A percentile compares a stretch with the other conserved stretches of the same genome.
phyloP scores from a whole-genome alignment of 2,888 invertebrate genomes.

The Cataglyphis cursor region DNA sequence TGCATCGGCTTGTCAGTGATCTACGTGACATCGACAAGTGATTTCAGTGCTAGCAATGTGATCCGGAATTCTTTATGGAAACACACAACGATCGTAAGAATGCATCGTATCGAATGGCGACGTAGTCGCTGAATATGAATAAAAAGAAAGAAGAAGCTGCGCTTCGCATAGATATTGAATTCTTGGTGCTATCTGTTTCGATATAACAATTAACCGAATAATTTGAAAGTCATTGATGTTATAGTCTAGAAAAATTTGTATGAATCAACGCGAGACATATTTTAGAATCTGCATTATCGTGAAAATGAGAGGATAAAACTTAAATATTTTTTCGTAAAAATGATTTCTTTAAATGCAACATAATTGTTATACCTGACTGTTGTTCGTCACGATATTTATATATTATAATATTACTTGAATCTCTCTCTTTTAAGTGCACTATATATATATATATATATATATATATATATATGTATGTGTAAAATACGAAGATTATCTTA shows the following conservation, averaged over 20 bases:
- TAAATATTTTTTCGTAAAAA: conserved; percentile 17
- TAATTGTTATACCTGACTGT: conserved; percentile 1
- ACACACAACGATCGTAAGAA: neutral
- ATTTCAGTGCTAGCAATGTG: neutral
- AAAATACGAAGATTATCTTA: neutral
- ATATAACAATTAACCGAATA: neutral
- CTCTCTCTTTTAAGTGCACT: no score
- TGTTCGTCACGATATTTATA: neutral
- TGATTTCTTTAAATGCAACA: neutral
- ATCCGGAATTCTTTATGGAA: neutral
- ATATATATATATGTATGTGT: neutral
- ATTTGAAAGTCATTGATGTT: neutral
- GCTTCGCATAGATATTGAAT: neutral
- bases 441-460: neutral
- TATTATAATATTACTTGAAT: neutral
- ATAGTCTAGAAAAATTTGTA: neutral
- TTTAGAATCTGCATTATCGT: neutral
- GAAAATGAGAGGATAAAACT: neutral
- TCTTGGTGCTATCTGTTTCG: conserved; percentile 22
- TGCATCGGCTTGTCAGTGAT: neutral
- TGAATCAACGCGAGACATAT: neutral
- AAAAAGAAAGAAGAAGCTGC: neutral
- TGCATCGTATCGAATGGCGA: neutral
- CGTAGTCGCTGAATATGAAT: neutral
- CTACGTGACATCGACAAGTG: neutral